Evolutionary conservation across 2,888 invertebrate species (phyloP), one percentile per base, ranked within the genome.

Genomic region (Dorcus parallelipipedus): DNA sequence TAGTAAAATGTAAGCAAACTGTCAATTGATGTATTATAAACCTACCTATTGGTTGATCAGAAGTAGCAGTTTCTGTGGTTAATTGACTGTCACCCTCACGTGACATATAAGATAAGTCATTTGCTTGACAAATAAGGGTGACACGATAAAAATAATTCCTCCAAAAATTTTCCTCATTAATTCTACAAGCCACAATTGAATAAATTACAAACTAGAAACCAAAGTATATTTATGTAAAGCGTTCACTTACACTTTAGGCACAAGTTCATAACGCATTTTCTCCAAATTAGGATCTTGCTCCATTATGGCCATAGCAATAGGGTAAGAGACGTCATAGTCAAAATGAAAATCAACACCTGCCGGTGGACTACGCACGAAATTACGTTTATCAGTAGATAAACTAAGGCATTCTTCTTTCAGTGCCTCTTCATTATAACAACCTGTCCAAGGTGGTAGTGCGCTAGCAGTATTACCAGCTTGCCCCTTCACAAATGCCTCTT

Each of bases 111-210:
- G 77, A 77, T 64, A 78, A 67, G 80, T 97, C 95, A 78, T 91
- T 93, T 69, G 97, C 96, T 83, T 99, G 98, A 77, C 97, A 95
- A 78, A 99, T 94, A 71, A 99, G 88, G 71, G 95, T 96, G 70
- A 99, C 93, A 77, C 99, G 93, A 83, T 99, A 99, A 84, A 99
- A 99, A 80, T 99, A 99, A 84, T 99, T 99, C 77, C 96, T 88
- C 99, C 99, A 99, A 83, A 99, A 99, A 77, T 92, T 91, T 81
- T 97, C 97, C 84, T 99, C 99, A 73, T 90, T 91, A 79, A 95
- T 93, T 71, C 94, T 93, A 81, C 53, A 55, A 57, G 61, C 10
- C 9, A 5, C 9, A 8, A 26, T 38, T 14, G 49, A 7, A 48
- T 17, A 48, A 9, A 17, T 14, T 5, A 9, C 9, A 39, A 23